Conservation (phyloP, 2,113 vertebrate genomes). For the Lathamus discolor region DNA sequence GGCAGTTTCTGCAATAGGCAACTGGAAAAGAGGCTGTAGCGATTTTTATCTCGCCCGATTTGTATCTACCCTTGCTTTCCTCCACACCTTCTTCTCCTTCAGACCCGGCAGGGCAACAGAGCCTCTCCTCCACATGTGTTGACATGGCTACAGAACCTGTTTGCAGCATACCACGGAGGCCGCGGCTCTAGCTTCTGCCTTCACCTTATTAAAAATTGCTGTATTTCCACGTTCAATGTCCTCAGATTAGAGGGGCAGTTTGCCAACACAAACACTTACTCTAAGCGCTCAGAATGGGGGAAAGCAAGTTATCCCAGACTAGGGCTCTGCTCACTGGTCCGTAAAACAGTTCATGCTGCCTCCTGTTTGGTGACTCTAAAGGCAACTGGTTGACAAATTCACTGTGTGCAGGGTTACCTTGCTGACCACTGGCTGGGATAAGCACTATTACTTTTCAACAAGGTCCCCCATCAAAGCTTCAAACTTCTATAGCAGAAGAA, state of each 20-base stretch:
- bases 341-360: not conserved
- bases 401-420: not conserved
- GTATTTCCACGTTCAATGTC: not conserved
- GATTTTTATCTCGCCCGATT: conserved; percentile 1
- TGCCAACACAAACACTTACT: conserved; percentile 34
- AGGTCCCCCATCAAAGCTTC: not conserved
- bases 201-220: conserved; percentile 28
- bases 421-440: not conserved
- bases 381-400: not conserved
- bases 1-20: not conserved
- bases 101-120: not conserved
- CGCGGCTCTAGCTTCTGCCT: not conserved
- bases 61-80: not conserved
- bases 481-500: not conserved
- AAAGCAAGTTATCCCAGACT: not conserved
- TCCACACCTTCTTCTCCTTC: conserved; percentile 20
- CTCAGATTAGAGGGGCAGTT: conserved; percentile 13
- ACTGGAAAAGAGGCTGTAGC: not conserved
- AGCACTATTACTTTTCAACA: not conserved
- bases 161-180: conserved; percentile 28
- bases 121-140: conserved; percentile 5
- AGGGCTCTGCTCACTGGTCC: not conserved
- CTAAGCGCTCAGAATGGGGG: not conserved
- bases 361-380: not conserved
- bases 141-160: conserved; percentile 43